These are phyloP conservation scores for Lepidostoma basale DNA, from an alignment of 1,140 invertebrate species.

Conservation along the genomic window DNA sequence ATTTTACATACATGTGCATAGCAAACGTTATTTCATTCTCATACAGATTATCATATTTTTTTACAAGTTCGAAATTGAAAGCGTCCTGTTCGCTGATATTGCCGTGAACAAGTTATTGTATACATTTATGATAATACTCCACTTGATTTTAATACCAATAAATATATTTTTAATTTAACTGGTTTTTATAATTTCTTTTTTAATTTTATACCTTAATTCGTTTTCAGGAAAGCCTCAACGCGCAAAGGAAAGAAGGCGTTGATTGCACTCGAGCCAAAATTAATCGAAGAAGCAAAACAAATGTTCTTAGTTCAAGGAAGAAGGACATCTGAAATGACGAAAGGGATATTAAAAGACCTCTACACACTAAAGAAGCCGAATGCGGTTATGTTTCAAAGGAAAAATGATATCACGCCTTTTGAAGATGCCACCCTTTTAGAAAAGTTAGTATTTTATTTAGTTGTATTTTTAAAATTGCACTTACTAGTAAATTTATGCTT, in stretches of 20 bases:
- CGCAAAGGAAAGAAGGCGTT: constrained; percentile 86
- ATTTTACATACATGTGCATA: too few species aligned
- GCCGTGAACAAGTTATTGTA: too few species aligned
- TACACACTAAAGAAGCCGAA: constrained; percentile 87
- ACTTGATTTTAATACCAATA: not conserved
- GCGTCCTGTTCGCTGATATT: too few species aligned
- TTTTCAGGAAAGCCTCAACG: constrained; percentile 84
- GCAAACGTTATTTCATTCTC: too few species aligned
- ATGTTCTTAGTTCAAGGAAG: constrained; percentile 85
- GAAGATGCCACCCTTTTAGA: constrained; percentile 84
- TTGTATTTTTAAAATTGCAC: not conserved
- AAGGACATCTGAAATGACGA: constrained; percentile 78
- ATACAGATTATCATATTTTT: too few species aligned
- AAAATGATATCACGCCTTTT: constrained; percentile 86
- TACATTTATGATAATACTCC: too few species aligned
- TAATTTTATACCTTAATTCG: not conserved
- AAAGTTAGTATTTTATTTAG: constrained; percentile 57
- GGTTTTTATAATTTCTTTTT: not conserved
- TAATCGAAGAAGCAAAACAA: constrained; percentile 88
- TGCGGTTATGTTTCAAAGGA: constrained; percentile 75
- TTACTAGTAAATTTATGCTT: too few species aligned
- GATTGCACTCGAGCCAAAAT: constrained; percentile 81
- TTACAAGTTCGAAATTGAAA: not conserved
- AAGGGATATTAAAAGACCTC: constrained; percentile 85
- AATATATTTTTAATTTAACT: not conserved